Evolutionary conservation across 1,140 invertebrate genomes (phyloP).

Genomic region (Diploscapter pachys): DNA sequence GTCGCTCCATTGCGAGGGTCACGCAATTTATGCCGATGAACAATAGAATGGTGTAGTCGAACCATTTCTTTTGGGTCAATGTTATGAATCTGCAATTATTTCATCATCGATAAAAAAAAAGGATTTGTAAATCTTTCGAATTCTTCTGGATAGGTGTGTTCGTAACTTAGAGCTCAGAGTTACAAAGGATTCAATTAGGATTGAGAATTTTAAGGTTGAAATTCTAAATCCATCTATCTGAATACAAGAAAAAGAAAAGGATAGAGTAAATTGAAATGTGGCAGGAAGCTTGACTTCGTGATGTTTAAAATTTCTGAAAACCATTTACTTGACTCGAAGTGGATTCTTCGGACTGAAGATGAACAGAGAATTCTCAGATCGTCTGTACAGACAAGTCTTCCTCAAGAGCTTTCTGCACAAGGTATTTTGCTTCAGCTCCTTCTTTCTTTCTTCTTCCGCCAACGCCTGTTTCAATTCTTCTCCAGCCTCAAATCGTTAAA

Average conservation of each 20-base stretch:
- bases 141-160: too few relatives aligned
- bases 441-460: conserved; percentile 46
- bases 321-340: conserved; percentile 63
- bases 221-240: too few relatives aligned
- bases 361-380: conserved; percentile 81
- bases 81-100: conserved; percentile 39
- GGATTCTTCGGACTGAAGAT: conserved; percentile 77
- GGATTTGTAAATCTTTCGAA: too few relatives aligned
- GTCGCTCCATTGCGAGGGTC: conserved; percentile 95
- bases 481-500: conserved; percentile 39
- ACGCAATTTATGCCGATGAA: conserved; percentile 82
- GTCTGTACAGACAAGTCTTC: conserved; percentile 74
- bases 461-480: conserved; percentile 54
- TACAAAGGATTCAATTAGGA: too few relatives aligned
- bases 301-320: background rate
- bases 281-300: too few relatives aligned
- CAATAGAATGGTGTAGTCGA: conserved; percentile 89
- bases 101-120: too few relatives aligned
- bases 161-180: too few relatives aligned
- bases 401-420: conserved; percentile 56
- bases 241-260: too few relatives aligned
- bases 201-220: too few relatives aligned
- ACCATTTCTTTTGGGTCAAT: conserved; percentile 74
- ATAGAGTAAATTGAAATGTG: too few relatives aligned
- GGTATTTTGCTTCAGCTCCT: conserved; percentile 52